Evolutionary conservation across 2,888 invertebrate species (phyloP).

Genomic region (Alviniconcha strummeri): DNA sequence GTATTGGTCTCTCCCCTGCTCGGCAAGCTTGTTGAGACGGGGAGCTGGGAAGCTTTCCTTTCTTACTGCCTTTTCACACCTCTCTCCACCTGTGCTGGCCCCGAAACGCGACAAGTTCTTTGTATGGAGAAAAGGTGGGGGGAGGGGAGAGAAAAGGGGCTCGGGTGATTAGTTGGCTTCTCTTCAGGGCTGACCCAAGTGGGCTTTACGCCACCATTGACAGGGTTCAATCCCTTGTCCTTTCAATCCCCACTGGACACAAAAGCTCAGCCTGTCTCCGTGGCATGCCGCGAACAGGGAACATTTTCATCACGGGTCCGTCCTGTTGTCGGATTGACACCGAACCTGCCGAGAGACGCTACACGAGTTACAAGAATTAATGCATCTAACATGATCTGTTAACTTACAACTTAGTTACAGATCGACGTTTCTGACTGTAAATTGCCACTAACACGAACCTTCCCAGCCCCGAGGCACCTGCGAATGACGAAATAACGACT

Average conservation of each 20-base stretch:
- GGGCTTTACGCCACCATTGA: background rate
- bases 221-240: too few species aligned
- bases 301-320: too few species aligned
- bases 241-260: background rate
- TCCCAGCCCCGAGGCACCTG: too few species aligned
- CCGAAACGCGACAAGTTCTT: background rate
- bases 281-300: background rate
- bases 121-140: background rate
- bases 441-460: too few species aligned
- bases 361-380: too few species aligned
- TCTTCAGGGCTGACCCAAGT: background rate
- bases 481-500: too few species aligned
- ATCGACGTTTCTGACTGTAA: too few species aligned
- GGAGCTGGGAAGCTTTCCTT: background rate
- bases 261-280: background rate
- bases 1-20: background rate
- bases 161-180: background rate
- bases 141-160: background rate
- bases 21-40: background rate
- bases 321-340: too few species aligned
- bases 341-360: too few species aligned
- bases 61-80: conserved; percentile 15
- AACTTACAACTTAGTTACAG: too few species aligned
- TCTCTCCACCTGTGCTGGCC: background rate
- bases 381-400: too few species aligned